phyloP scores from a whole-genome alignment of 2,113 vertebrate genomes.

The Corythornis vintsioides region DNA sequence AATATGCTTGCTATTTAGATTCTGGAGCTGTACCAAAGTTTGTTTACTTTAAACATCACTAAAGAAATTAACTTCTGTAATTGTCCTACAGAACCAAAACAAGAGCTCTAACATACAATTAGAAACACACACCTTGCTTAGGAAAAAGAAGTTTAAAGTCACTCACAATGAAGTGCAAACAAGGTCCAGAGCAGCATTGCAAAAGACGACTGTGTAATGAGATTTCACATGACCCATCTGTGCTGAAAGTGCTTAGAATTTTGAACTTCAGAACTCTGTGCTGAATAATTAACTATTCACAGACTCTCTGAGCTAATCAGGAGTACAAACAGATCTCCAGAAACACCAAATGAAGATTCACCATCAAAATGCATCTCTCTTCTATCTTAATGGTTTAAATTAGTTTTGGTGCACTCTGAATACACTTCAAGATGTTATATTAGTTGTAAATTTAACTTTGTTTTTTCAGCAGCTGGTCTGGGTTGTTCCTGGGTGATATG shows the following conservation, averaged over 20 bases:
- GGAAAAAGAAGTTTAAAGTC: constrained; percentile 31
- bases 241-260: constrained; percentile 50
- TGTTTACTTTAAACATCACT: background rate
- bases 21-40: background rate
- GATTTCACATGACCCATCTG: constrained; percentile 54
- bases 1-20: background rate
- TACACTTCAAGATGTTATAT: background rate
- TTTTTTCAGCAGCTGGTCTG: background rate
- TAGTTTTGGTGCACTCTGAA: background rate
- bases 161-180: constrained; percentile 47
- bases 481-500: background rate
- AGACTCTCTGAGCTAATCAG: background rate
- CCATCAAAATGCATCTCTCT: background rate
- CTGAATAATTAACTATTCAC: constrained; percentile 66
- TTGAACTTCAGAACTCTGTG: constrained; percentile 51
- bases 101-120: background rate
- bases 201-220: background rate
- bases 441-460: background rate
- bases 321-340: background rate
- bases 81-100: background rate
- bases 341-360: background rate
- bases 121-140: background rate
- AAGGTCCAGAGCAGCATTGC: constrained; percentile 37
- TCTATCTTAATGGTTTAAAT: background rate
- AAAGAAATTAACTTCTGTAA: background rate